Percentiles rank a stretch among this genome's conserved stretches.
Conservation (phyloP, 2,888 invertebrate species). For the Micoletzkya japonica region DNA sequence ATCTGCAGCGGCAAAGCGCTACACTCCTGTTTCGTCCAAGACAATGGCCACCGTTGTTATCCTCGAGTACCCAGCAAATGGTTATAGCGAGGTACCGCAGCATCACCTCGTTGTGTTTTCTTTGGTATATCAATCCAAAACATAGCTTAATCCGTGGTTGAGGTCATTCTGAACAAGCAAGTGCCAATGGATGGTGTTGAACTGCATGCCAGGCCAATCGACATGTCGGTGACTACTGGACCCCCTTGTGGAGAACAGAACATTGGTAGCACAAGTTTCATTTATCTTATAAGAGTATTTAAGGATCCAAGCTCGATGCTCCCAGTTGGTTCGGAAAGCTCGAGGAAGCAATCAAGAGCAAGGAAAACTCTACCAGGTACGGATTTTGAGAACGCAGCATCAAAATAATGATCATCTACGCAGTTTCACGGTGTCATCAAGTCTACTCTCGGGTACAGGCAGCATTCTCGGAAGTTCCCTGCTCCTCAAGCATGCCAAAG, state of each 20-base stretch:
- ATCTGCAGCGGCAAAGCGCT: slow-evolving; percentile 38
- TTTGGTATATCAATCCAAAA: too few relatives aligned
- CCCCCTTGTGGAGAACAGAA: slow-evolving; percentile 47
- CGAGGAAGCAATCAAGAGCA: slow-evolving; percentile 1
- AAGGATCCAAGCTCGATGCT: neutral
- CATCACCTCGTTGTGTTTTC: too few relatives aligned
- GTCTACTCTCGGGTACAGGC: slow-evolving; percentile 25
- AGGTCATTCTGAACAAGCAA: slow-evolving; percentile 48
- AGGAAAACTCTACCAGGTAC: slow-evolving; percentile 8
- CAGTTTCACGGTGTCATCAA: slow-evolving; percentile 6
- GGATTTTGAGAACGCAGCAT: neutral
- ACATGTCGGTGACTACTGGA: slow-evolving; percentile 42
- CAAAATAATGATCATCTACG: neutral
- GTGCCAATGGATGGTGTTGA: slow-evolving; percentile 35
- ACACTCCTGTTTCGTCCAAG: slow-evolving; percentile 35
- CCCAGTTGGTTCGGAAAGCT: slow-evolving; percentile 7
- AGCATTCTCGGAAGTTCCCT: slow-evolving; percentile 39
- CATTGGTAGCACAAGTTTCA: slow-evolving; percentile 29
- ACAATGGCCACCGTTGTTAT: slow-evolving; percentile 47
- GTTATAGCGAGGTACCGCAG: slow-evolving; percentile 43
- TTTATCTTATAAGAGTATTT: neutral
- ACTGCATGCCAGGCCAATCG: slow-evolving; percentile 42
- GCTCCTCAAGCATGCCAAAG: slow-evolving; percentile 36
- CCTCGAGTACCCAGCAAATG: slow-evolving; percentile 50
- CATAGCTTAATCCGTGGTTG: neutral